Evolutionary conservation across 2,888 invertebrate species (phyloP), one percentile per base, ranked within the genome.

Genomic region (Drosophila maculinotata): DNA sequence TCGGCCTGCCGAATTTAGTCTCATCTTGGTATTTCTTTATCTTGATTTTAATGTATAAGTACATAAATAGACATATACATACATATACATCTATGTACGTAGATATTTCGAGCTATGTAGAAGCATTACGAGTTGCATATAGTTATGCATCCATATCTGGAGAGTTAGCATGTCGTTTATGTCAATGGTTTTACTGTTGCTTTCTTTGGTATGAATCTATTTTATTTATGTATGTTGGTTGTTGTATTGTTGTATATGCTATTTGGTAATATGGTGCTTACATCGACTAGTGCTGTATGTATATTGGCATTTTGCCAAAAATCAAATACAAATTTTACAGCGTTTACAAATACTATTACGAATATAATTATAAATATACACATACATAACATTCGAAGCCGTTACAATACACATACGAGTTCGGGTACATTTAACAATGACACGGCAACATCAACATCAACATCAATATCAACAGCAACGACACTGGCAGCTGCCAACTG

Each of bases 351-450:
- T 57, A 62, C 44, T 39, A 64, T 49, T 60, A 70, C 56, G 28
- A 56, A 51, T 62, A 62, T 49, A 57, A 33, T 49, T 72, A 72
- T 23, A 49, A 71, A 65, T 62, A 57, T 49, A 69, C 26, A 47
- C 20, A 62, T 62, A 41, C 41, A 57, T 64, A 68, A 62, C 72
- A 51, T 56, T 67, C 68, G 58, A 76, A 76, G 79, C 58, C 59
- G 49, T 66, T 70, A 45, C 31, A 75, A 36, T 69, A 64, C 44
- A 57, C 45, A 57, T 54, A 59, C 77, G 42, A 69, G 52, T 60
- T 42, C 47, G 53, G 48, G 31, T 66, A 69, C 77, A 65, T 57
- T 68, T 73, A 86, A 73, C 64, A 76, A 69, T 79, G 76, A 75
- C 58, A 81, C 85, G 78, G 70, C 81, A 79, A 83, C 63, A 60